Base-by-base conservation (phyloP, 2,113 vertebrate genomes). In the Aspiorhynchus laticeps region DNA sequence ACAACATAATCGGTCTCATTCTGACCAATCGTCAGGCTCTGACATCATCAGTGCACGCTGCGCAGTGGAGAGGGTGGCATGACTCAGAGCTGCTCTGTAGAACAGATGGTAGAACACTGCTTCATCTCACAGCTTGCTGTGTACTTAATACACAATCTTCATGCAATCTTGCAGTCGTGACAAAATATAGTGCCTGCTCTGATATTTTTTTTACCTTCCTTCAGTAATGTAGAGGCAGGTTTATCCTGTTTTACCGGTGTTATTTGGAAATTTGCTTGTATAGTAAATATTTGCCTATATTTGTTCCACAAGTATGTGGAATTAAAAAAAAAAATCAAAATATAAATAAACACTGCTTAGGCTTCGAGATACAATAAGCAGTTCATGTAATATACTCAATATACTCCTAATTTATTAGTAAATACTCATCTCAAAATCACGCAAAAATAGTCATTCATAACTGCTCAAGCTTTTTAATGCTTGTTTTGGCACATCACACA, bases 21-120 rank as follows among this genome's bases (percentile, higher is more conserved):
- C 33, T 26, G 56, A 41, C 56, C 33, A 80, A 80, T 79, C 19
- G 17, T 48, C 26, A 36, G 51, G 51, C 48, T 79, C n/a, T 79
- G 48, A 79, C 51, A 79, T 80, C 53, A 63, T 41, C 53, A 63
- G 84, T 15, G 65, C 48, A 36, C n/a, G 71, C 51, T 56, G 43
- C 31, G 21, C 43, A 26, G 65, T 71, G 19, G 43, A 51, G 75
- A 33, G 43, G 61, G 43, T 48, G 76, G 46, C 61, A 71, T 79
- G 84, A 86, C 84, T 85, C 84, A 53, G 75, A 79, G 75, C 84
- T 38, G 48, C n/a, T 80, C 63, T 21, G 76, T 41, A 71, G 85
- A 86, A 80, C 76, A 86, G 85, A 86, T 86, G 85, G 85, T 80
- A 65, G n/a, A 17, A 26, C 61, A 38, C 56, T 43, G 53, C n/a